Conservation (phyloP, 2,113 vertebrate species). For the Pantherophis guttatus region DNA sequence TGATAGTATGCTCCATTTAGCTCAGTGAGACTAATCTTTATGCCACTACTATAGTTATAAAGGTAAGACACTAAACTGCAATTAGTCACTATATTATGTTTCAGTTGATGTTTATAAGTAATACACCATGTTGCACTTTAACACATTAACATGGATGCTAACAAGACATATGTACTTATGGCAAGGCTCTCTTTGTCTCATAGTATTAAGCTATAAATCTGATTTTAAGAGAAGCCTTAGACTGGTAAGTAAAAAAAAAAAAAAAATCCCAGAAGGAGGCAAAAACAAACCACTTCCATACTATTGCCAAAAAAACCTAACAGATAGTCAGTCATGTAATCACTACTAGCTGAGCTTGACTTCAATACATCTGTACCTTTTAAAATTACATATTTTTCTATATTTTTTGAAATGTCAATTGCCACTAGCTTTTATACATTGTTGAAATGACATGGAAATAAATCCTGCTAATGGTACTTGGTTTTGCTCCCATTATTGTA, state of each 20-base stretch:
- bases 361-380: not conserved
- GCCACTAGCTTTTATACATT: not conserved
- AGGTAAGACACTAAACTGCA: not conserved
- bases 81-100: not conserved
- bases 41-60: not conserved
- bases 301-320: not conserved
- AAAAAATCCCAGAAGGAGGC: not conserved
- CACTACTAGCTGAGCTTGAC: not conserved
- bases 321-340: not conserved
- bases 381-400: not conserved
- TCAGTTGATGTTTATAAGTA: not conserved
- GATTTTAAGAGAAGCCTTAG: not conserved
- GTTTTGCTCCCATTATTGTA: not conserved
- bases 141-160: not conserved
- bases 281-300: not conserved
- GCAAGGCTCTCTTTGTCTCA: not conserved
- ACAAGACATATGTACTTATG: not conserved
- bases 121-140: not conserved
- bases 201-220: not conserved
- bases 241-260: not conserved
- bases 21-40: not conserved
- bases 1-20: not conserved
- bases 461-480: not conserved
- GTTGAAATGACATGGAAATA: not conserved
- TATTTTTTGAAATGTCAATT: not conserved